Evolutionary conservation across 1,140 invertebrate species (phyloP), one percentile per base, ranked within the genome.

Genomic region (Manduca sexta): DNA sequence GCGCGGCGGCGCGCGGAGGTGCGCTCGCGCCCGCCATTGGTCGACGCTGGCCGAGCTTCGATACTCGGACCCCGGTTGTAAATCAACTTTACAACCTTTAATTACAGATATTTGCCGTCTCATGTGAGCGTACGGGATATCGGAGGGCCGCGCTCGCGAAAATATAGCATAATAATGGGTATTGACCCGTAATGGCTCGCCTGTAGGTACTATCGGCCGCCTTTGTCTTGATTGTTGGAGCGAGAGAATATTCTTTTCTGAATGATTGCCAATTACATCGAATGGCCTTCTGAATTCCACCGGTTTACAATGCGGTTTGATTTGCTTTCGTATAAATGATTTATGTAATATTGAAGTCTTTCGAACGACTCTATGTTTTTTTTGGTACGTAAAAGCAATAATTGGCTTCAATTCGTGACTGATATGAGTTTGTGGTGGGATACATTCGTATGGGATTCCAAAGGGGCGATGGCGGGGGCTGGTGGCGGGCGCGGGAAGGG

Each of bases 71-170:
- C 68, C 59, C 68, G 56, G 75, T 64, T 81, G 78, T 84, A 84
- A 84, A 84, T 84, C 81, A 84, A 81, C 70, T 84, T 84, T 84
- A 84, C 78, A 82, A 76, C 81, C 75, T 82, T 83, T 84, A 84
- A 84, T 84, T 84, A 83, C 78, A 84, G 74, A 84, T 81, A 82
- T 84, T 84, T 78, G 74, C 79, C 74, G 68, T 84, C 77, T 76
- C 71, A 80, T 82, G 74, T 69, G 72, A 74, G 68, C 64, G 76
- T 68, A 74, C 61, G 78, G 71, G 72, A 72, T 83, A 77, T 80
- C 77, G 74, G 69, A 72, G 79, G 77, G 75, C 69, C 55, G 82
- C 55, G 75, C 76, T 80, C 79, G 75, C 73, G 73, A 83, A 83
- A 85, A 83, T 80, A 85, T 85, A 75, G 74, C 71, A 74, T 85